Percentiles rank a stretch among this genome's conserved stretches.
Evolutionary conservation across 2,888 invertebrate genomes (phyloP).

Genomic region (Agrypnus murinus): DNA sequence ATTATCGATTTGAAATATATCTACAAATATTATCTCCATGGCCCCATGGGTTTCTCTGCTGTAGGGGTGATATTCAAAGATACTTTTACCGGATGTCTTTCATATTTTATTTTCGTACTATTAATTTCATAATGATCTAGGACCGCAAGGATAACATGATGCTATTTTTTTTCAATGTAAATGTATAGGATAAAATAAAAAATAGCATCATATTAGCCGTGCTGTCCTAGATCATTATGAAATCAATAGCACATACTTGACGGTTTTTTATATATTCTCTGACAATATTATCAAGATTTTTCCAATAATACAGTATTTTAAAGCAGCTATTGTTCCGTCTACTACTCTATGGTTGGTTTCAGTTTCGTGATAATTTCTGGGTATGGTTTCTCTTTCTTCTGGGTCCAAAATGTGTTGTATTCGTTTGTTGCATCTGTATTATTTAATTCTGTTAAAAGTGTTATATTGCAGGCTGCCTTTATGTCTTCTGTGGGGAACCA

Average conservation of each 20-base stretch:
- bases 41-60: constrained; percentile 24
- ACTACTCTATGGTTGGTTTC: constrained; percentile 37
- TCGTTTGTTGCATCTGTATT: neutral
- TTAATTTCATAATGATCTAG: too few species aligned
- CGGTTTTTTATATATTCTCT: constrained; percentile 37
- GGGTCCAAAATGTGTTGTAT: neutral
- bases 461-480: neutral
- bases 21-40: constrained; percentile 25
- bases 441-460: neutral
- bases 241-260: too few species aligned
- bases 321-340: neutral
- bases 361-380: neutral
- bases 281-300: constrained; percentile 31
- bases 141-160: too few species aligned
- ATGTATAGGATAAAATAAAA: too few species aligned
- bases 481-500: neutral
- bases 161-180: too few species aligned
- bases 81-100: constrained; percentile 15
- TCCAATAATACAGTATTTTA: constrained; percentile 24
- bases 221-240: too few species aligned
- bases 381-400: neutral
- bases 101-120: constrained; percentile 45
- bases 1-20: constrained; percentile 22
- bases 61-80: constrained; percentile 18
- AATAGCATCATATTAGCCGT: too few species aligned